These are phyloP conservation scores for Castor canadensis DNA, from an alignment of 2,113 vertebrate genomes.

Conservation along the genomic window DNA sequence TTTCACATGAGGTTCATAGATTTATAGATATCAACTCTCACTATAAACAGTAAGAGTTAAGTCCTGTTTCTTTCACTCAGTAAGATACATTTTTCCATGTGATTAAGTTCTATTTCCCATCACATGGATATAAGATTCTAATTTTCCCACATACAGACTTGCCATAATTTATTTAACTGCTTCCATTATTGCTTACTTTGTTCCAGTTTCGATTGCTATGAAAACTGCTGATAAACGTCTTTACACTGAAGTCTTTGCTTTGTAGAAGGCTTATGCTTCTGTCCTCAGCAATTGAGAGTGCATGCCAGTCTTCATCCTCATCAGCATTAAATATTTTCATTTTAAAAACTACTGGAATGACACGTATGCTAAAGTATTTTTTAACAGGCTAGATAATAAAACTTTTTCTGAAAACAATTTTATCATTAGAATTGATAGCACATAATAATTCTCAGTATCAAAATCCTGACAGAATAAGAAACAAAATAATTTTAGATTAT, in stretches of 20 bases:
- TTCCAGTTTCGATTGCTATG: background rate
- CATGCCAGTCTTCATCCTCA: background rate
- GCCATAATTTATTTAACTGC: background rate
- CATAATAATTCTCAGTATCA: background rate
- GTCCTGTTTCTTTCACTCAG: background rate
- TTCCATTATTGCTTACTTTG: background rate
- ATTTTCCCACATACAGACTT: background rate
- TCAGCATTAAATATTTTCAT: background rate
- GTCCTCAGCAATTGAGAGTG: background rate
- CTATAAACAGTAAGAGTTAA: background rate
- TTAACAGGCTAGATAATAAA: background rate
- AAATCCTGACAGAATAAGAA: background rate
- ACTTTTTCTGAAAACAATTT: constrained; percentile 39
- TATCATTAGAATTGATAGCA: background rate
- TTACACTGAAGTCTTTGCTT: background rate
- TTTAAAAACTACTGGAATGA: background rate
- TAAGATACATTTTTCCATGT: background rate
- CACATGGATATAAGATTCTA: background rate
- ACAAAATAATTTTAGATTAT: background rate
- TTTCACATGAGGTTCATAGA: background rate
- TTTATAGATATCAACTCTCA: background rate
- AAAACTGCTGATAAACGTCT: background rate
- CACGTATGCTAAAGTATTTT: background rate
- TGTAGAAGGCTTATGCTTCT: background rate
- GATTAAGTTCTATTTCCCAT: background rate